phyloP scores from a whole-genome alignment of 2,797 vertebrate species.

The Orientallactaga sibirica region DNA sequence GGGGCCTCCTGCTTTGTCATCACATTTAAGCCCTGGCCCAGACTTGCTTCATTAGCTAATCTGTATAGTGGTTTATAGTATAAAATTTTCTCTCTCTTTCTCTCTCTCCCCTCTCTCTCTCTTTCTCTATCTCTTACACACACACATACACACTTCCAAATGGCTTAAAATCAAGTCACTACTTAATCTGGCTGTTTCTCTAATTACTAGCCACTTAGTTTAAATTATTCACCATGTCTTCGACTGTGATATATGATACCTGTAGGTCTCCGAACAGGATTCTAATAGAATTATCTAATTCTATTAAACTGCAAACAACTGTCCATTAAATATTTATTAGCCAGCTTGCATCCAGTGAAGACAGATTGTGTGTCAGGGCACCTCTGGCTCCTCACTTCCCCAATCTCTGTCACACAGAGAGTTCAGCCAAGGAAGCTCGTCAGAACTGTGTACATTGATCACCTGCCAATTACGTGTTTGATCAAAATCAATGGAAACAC shows the following conservation, averaged over 20 bases:
- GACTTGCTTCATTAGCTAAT: constrained; percentile 83
- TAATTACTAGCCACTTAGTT: constrained; percentile 89
- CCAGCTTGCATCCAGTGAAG: constrained; percentile 86
- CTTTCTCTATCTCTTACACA: constrained; percentile 23
- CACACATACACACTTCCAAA: constrained; percentile 68
- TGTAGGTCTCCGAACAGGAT: constrained; percentile 87
- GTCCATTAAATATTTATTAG: constrained; percentile 90
- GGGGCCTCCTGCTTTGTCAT: constrained; percentile 85
- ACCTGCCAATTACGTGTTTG: constrained; percentile 87
- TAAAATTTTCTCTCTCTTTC: constrained; percentile 51
- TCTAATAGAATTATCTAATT: constrained; percentile 91
- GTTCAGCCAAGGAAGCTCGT: constrained; percentile 80
- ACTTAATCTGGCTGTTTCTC: constrained; percentile 84
- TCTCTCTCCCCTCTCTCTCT: not conserved
- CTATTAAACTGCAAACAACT: constrained; percentile 90
- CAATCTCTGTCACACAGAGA: constrained; percentile 61
- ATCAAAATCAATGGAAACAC: constrained; percentile 86
- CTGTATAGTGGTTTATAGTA: constrained; percentile 66
- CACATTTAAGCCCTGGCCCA: constrained; percentile 84
- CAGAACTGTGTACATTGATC: constrained; percentile 86
- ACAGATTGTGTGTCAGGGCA: constrained; percentile 87
- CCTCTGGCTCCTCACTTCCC: constrained; percentile 79
- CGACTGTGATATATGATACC: constrained; percentile 86
- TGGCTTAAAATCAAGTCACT: constrained; percentile 77
- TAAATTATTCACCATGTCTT: constrained; percentile 90